Percentiles rank a stretch among this genome's conserved stretches.
phyloP scores from a whole-genome alignment of 2,113 vertebrate species.

The Aphyosemion australe region DNA sequence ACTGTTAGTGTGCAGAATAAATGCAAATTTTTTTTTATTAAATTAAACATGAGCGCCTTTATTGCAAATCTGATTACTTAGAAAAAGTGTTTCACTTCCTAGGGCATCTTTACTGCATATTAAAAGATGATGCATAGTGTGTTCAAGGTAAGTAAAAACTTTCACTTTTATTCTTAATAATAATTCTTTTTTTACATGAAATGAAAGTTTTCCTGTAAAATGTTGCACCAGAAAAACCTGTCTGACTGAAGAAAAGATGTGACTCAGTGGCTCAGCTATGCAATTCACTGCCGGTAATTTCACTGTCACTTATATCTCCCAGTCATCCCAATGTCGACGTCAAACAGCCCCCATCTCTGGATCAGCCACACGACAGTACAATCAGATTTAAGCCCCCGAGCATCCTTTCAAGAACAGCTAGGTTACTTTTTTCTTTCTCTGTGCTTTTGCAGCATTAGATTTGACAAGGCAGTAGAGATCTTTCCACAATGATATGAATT shows the following conservation, averaged over 20 bases:
- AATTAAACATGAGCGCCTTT: too few relatives aligned
- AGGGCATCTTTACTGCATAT: too few relatives aligned
- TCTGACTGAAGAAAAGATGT: slow-evolving; percentile 21
- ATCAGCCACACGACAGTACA: too few relatives aligned
- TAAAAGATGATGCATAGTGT: too few relatives aligned
- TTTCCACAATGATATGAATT: slow-evolving; percentile 14
- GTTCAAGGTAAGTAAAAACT: too few relatives aligned
- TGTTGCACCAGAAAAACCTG: too few relatives aligned
- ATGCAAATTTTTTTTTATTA: too few relatives aligned
- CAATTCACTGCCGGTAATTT: slow-evolving; percentile 11
- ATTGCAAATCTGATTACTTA: too few relatives aligned
- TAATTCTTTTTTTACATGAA: too few relatives aligned
- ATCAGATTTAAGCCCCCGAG: slow-evolving; percentile 31
- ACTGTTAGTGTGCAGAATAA: background rate
- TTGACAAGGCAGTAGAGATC: slow-evolving; percentile 14
- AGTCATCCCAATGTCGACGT: slow-evolving; percentile 30
- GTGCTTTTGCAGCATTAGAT: slow-evolving; percentile 5
- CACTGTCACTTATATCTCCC: slow-evolving; percentile 18
- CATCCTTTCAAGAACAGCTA: slow-evolving; percentile 15
- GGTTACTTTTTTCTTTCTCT: slow-evolving; percentile 4
- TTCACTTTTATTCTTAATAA: too few relatives aligned
- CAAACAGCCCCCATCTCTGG: slow-evolving; percentile 28
- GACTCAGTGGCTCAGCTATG: slow-evolving; percentile 22
- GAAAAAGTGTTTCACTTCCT: too few relatives aligned
- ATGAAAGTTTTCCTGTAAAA: too few relatives aligned